Base-by-base conservation (phyloP, 1,140 invertebrate genomes). In the Leptopilina boulardi region DNA sequence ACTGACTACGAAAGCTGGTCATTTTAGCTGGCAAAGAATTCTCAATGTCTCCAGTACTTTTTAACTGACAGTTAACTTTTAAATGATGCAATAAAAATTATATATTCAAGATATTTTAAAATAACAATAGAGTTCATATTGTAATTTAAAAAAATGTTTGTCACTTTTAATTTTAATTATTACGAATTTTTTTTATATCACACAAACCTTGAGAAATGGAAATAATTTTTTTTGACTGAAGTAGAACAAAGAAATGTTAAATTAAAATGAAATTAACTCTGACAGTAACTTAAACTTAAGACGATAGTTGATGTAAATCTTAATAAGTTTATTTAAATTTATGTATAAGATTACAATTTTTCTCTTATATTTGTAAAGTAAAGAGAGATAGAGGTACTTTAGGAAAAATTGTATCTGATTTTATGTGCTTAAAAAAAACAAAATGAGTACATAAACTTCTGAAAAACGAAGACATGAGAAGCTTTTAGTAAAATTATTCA, bases 401-500 rank as follows among this genome's bases (percentile, higher is more conserved):
- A n/a, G n/a, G n/a, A 38, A 51, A 6, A 18, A 18, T 18, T 4
- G n/a, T 51, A 18, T 51, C 15, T 51, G 26, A 66, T 30, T 66
- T 30, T 30, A 30, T n/a, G n/a, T n/a, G 11, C 21, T 26, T 66
- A 26, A 30, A 66, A 30, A 66, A 1, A n/a, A n/a, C n/a, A n/a
- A n/a, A 26, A 19, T 9, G 23, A 30, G 2, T 66, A 30, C 21
- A 66, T 8, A n/a, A 66, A 15, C 26, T 66, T 66, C 59, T 66
- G 59, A 66, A 23, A 30, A 66, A 30, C 23, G 59, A 66, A 34
- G 4, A 66, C 26, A 30, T 66, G 59, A 66, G 59, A 66, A 66
- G 59, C 59, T 66, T 30, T 66, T 66, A 66, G 59, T 13, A 15
- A 66, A 66, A 66, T 66, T 66, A 66, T 66, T n/a, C 59, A 26